Base-by-base conservation (phyloP, 1,140 invertebrate species). In the Acromyrmex echinatior region DNA sequence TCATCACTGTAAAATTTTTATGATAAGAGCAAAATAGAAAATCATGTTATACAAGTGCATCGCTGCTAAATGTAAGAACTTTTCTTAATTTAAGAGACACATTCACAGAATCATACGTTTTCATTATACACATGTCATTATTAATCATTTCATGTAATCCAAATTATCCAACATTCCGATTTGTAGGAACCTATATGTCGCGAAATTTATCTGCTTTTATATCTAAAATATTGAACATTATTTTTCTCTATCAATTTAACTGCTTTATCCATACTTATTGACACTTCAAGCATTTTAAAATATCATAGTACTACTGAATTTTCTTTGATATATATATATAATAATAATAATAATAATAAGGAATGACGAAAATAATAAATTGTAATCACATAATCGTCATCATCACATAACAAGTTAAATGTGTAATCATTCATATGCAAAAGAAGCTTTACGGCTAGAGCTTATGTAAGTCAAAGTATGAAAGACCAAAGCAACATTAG, bases 401-500 rank as follows among this genome's bases (percentile, higher is more conserved):
- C 88, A 70, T 77, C 60, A 16, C 89, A 81, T 90, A 91, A 86
- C 45, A 71, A 62, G 70, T 78, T 74, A 82, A 81, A 78, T 70
- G 66, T 78, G 31, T 90, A 88, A 85, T 82, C 82, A 63, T 31
- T 80, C 65, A 79, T 66, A 73, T 85, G 60, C 60, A 45, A 86
- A 74, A 45, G 35, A 82, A 84, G 51, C 58, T n/a, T 45, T 60
- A 76, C 28, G 77, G 77, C 18, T 76, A 90, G 58, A 78, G 58
- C 74, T 90, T 90, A 10, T 65, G 21, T 45, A 74, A 73, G 35
- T 63, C 70, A 63, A 45, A 9, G 28, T 62, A 21, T 60, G 35
- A 56, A 71, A 62, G 66, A 73, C 53, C 49, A 82, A 73, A 88
- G 63, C 66, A 68, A 80, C 74, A 45, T 85, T 81, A 71, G 10